Base-by-base conservation (phyloP, 1,140 invertebrate species). In the Plectrocnemia conspersa region DNA sequence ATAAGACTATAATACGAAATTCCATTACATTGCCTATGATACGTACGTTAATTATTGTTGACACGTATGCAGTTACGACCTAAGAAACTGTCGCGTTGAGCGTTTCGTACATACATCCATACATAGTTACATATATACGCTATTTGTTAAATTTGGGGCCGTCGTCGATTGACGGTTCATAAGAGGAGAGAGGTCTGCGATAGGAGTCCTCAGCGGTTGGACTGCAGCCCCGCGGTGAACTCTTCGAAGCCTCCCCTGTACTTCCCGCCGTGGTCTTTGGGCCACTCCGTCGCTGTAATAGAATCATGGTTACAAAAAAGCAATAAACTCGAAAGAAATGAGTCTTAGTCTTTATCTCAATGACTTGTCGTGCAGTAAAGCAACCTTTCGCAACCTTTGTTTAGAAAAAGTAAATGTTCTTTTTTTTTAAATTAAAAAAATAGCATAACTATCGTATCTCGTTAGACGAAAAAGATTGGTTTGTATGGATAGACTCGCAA, bases 271-370 rank as follows among this genome's bases (percentile, higher is more conserved):
- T 54, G 55, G 33, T 61, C 59, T 22, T 48, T 56, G 10, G 54
- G 49, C 59, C 59, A 61, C 27, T 61, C 45, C 1, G 59, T 61
- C 3, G 59, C 59, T 61, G 29, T 7, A 49, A 44, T 15, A 13
- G n/a, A n/a, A n/a, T n/a, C n/a, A n/a, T n/a, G n/a, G n/a, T n/a
- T n/a, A n/a, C n/a, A n/a, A n/a, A 42, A 25, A 16, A 41, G 10
- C 41, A 13, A 48, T 15, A 48, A n/a, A 48, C 13, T n/a, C n/a
- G n/a, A n/a, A n/a, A n/a, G n/a, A n/a, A n/a, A n/a, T n/a, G n/a
- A n/a, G n/a, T n/a, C n/a, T n/a, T n/a, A n/a, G n/a, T n/a, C n/a
- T n/a, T n/a, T 32, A 9, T 32, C n/a, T 32, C n/a, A n/a, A n/a
- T n/a, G n/a, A n/a, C n/a, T n/a, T n/a, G n/a, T n/a, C n/a, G n/a